A percentile compares a stretch with the other conserved stretches of the same genome.
Evolutionary conservation across 2,888 invertebrate genomes (phyloP).

Genomic region (Cheilosia urbana): DNA sequence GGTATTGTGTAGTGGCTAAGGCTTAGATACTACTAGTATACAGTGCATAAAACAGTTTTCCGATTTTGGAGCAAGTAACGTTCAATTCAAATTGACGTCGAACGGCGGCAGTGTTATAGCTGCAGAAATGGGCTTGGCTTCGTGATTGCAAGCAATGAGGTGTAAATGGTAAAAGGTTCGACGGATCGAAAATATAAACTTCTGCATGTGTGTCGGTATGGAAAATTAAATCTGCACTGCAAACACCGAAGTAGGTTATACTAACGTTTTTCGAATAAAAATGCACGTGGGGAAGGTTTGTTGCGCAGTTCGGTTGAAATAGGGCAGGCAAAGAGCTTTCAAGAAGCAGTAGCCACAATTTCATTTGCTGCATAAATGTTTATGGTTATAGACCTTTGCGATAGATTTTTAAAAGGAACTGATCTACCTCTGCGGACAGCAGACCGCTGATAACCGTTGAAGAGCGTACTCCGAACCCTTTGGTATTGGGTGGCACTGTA

Average conservation of each 20-base stretch:
- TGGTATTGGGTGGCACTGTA: too few species aligned
- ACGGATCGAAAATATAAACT: constrained; percentile 33
- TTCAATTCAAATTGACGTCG: constrained; percentile 72
- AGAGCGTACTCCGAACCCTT: too few species aligned
- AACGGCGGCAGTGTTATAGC: constrained; percentile 19
- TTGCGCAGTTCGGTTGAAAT: too few species aligned
- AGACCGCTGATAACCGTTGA: too few species aligned
- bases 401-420: too few species aligned
- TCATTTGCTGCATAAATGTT: too few species aligned
- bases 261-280: too few species aligned
- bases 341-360: too few species aligned
- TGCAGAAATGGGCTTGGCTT: constrained; percentile 66
- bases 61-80: constrained; percentile 72
- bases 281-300: too few species aligned
- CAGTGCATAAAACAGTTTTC: constrained; percentile 33
- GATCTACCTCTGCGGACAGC: too few species aligned
- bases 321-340: too few species aligned
- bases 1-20: constrained; percentile 1
- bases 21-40: constrained; percentile 10
- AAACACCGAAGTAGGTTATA: neutral
- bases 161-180: constrained; percentile 68
- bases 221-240: constrained; percentile 31
- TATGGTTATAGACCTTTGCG: too few species aligned
- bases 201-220: constrained; percentile 31
- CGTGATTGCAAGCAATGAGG: constrained; percentile 66